These are phyloP conservation scores for Tachina lurida DNA, from an alignment of 2,888 invertebrate species.

Conservation along the genomic window DNA sequence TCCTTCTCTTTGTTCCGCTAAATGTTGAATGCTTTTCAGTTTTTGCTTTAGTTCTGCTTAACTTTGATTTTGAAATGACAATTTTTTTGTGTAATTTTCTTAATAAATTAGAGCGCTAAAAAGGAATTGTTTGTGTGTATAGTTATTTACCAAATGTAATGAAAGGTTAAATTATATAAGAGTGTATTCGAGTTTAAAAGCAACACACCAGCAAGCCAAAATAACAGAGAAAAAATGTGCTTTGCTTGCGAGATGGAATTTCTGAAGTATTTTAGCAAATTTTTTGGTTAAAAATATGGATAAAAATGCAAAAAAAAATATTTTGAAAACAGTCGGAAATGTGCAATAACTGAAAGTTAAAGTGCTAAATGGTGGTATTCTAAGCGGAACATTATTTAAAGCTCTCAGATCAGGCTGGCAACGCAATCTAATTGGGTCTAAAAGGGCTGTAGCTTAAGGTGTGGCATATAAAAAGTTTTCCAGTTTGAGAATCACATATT, in stretches of 20 bases:
- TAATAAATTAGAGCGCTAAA: conserved; percentile 58
- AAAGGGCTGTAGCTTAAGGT: too few species aligned
- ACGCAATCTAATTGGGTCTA: too few species aligned
- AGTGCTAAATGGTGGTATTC: too few species aligned
- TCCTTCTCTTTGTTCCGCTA: conserved; percentile 14
- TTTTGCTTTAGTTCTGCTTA: conserved; percentile 22
- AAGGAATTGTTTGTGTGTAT: conserved; percentile 17
- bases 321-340: too few species aligned
- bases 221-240: neutral
- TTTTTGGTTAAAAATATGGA: neutral
- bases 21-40: conserved; percentile 4
- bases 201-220: neutral
- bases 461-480: too few species aligned
- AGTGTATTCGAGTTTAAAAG: conserved; percentile 24
- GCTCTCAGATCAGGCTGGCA: too few species aligned
- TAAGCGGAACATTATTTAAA: too few species aligned
- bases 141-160: conserved; percentile 8
- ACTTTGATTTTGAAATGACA: conserved; percentile 18
- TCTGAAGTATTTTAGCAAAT: neutral
- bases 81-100: neutral
- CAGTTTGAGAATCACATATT: too few species aligned
- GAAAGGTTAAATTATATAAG: conserved; percentile 62
- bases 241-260: too few species aligned
- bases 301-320: too few species aligned
- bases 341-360: too few species aligned